Evolutionary conservation across 1,140 invertebrate species (phyloP).

Genomic region (Papilio xuthus): DNA sequence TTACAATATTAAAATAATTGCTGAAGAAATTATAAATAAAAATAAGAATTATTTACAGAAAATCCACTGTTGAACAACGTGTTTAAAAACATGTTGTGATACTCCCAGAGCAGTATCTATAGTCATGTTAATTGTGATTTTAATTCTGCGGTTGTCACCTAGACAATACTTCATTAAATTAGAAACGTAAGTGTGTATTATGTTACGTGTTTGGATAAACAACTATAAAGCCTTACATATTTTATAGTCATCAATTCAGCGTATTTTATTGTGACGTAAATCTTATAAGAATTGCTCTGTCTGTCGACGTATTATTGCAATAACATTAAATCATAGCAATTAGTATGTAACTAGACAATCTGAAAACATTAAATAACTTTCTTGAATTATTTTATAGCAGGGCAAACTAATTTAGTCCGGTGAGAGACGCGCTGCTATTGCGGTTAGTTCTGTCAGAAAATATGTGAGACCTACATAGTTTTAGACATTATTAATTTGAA

Average conservation of each 20-base stretch:
- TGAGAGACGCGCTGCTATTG: too few relatives aligned
- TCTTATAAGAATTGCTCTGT: background rate
- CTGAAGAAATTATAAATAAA: too few relatives aligned
- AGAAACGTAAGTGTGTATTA: constrained; percentile 17
- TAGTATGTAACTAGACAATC: background rate
- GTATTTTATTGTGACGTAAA: background rate
- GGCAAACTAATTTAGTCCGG: too few relatives aligned
- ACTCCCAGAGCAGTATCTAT: background rate
- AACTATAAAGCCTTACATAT: background rate
- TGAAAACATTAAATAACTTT: background rate
- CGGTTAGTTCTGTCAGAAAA: too few relatives aligned
- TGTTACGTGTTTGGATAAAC: background rate
- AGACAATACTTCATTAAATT: constrained; percentile 20
- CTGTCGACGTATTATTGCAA: background rate
- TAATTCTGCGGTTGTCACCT: background rate
- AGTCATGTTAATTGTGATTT: background rate
- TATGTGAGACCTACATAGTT: too few relatives aligned
- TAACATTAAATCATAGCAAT: background rate
- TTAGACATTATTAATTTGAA: too few relatives aligned
- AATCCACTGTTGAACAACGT: too few relatives aligned
- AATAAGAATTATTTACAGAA: too few relatives aligned
- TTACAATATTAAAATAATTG: background rate
- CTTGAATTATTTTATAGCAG: too few relatives aligned
- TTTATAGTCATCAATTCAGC: constrained; percentile 4
- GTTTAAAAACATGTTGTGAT: too few relatives aligned